Evolutionary conservation across 1,140 invertebrate species (phyloP).

Genomic region (Eubasilissa regina): DNA sequence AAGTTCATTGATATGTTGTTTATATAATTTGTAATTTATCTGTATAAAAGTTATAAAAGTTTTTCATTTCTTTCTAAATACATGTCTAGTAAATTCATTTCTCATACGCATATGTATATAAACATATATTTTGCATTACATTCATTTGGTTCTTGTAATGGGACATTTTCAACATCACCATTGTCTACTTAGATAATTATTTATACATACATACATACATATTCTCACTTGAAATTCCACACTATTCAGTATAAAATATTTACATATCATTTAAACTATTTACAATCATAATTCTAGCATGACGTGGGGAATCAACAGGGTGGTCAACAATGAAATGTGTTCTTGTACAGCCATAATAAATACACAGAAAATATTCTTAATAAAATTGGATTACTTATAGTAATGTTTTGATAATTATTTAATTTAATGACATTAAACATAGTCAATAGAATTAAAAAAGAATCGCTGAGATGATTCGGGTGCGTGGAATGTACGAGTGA

Average conservation of each 20-base stretch:
- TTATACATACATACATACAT: background rate
- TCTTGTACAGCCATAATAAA: background rate
- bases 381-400: background rate
- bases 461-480: no score
- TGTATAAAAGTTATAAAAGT: slow-evolving; percentile 10
- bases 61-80: slow-evolving; percentile 6
- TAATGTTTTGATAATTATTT: background rate
- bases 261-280: slow-evolving; percentile 14
- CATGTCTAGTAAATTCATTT: background rate
- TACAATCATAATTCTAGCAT: background rate
- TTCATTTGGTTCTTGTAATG: slow-evolving; percentile 1
- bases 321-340: background rate
- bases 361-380: background rate
- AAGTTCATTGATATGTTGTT: background rate
- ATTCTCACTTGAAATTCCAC: background rate
- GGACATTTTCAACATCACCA: background rate
- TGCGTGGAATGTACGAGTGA: no score
- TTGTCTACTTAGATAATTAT: no score
- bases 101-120: background rate
- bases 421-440: background rate
- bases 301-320: background rate
- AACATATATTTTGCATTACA: background rate
- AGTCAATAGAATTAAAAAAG: no score
- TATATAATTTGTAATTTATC: slow-evolving; percentile 1
- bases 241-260: background rate